phyloP scores from a whole-genome alignment of 2,113 vertebrate species.

The Oreotrochilus melanogaster region DNA sequence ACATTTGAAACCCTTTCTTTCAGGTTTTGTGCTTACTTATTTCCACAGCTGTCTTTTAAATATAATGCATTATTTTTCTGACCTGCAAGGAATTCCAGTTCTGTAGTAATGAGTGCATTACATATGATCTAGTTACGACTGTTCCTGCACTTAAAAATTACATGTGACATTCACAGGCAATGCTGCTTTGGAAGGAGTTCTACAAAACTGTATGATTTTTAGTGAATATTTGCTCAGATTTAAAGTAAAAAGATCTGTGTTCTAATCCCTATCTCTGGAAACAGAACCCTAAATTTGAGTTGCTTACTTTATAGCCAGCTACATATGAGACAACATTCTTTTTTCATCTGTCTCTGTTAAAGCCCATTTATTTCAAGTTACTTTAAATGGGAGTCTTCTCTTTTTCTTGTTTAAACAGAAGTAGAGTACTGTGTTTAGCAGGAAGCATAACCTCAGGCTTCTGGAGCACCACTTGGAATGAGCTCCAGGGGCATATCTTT shows the following conservation, averaged over 20 bases:
- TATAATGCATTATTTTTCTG: slow-evolving; percentile 5
- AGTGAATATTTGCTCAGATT: background rate
- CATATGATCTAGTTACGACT: background rate
- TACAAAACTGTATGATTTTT: background rate
- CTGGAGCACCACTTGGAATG: background rate
- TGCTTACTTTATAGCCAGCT: background rate
- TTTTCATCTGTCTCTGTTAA: background rate
- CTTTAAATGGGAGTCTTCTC: background rate
- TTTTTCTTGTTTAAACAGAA: background rate
- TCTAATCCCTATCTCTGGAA: background rate
- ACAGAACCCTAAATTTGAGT: background rate
- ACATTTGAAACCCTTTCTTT: slow-evolving; percentile 38
- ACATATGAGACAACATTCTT: background rate
- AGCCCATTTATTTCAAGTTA: background rate
- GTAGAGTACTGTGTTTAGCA: background rate
- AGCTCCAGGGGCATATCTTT: background rate
- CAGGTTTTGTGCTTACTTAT: background rate
- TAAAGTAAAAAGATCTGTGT: background rate
- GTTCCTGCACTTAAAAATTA: background rate
- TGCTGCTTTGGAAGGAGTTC: background rate
- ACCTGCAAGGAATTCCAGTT: slow-evolving; percentile 1
- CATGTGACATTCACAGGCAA: background rate
- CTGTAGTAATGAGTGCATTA: background rate
- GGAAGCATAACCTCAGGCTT: background rate
- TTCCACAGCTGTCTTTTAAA: slow-evolving; percentile 49